These are phyloP conservation scores for Homalodisca vitripennis DNA, from an alignment of 1,140 invertebrate genomes.

Conservation along the genomic window DNA sequence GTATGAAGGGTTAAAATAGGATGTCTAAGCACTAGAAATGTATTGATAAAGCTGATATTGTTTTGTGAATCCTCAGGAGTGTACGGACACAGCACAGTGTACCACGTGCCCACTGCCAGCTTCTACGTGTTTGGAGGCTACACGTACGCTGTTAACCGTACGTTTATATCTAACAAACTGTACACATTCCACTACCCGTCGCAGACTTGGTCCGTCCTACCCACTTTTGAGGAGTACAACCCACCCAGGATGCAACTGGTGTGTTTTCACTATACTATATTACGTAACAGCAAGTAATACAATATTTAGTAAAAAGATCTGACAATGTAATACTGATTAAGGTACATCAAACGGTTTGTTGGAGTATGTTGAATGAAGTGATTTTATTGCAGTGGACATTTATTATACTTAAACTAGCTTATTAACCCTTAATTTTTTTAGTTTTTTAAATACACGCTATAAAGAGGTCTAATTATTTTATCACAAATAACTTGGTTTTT, in stretches of 20 bases:
- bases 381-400: too few species aligned
- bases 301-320: too few species aligned
- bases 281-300: too few species aligned
- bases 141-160: slow-evolving; percentile 67
- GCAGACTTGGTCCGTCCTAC: slow-evolving; percentile 73
- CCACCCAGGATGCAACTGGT: slow-evolving; percentile 47
- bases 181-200: slow-evolving; percentile 76
- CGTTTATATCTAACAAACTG: slow-evolving; percentile 69
- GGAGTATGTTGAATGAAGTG: too few species aligned
- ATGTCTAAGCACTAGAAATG: neutral
- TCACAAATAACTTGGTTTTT: too few species aligned
- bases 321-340: too few species aligned
- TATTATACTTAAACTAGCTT: too few species aligned
- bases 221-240: slow-evolving; percentile 64
- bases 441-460: too few species aligned
- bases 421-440: too few species aligned
- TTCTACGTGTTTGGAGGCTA: slow-evolving; percentile 92
- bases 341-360: too few species aligned
- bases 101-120: slow-evolving; percentile 74
- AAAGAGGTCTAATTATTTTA: too few species aligned
- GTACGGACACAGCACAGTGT: slow-evolving; percentile 89
- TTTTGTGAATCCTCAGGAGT: slow-evolving; percentile 54
- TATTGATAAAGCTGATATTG: slow-evolving; percentile 5
- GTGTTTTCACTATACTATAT: slow-evolving; percentile 28
- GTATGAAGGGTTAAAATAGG: too few species aligned